These are phyloP conservation scores for Drosophila eugracilis DNA, from an alignment of 1,140 invertebrate genomes.

Conservation along the genomic window DNA sequence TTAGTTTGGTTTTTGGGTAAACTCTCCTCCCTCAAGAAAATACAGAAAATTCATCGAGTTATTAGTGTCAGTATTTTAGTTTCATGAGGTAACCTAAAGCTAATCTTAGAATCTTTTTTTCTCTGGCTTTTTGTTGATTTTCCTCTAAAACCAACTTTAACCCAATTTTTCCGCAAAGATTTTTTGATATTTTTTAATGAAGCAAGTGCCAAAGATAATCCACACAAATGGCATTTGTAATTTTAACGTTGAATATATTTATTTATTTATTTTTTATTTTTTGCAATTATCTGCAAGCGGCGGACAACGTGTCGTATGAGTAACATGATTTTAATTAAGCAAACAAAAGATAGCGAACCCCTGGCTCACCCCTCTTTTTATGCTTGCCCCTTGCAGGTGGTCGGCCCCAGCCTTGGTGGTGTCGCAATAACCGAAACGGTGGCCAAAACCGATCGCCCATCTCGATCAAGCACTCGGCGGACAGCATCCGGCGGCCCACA, in stretches of 20 bases:
- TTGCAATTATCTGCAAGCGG: conserved; percentile 56
- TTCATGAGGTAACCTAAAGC: conserved; percentile 33
- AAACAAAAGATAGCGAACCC: conserved; percentile 43
- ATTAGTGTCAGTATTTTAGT: conserved; percentile 7
- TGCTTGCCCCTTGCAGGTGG: conserved; percentile 57
- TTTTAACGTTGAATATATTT: conserved; percentile 32
- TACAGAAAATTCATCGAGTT: conserved; percentile 32
- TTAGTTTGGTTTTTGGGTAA: conserved; percentile 19
- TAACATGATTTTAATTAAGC: conserved; percentile 80
- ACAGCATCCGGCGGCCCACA: conserved; percentile 86
- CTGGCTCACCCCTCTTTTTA: conserved; percentile 2
- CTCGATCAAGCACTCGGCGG: conserved; percentile 82
- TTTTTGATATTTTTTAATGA: not conserved
- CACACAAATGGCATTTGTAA: conserved; percentile 7
- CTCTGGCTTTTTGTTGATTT: not conserved
- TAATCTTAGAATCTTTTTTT: too few relatives aligned
- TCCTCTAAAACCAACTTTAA: not conserved
- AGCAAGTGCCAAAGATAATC: conserved; percentile 1
- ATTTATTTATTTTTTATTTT: too few relatives aligned
- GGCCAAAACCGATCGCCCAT: conserved; percentile 78
- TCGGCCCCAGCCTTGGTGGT: conserved; percentile 84
- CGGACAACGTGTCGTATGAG: conserved; percentile 67
- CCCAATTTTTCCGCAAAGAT: not conserved
- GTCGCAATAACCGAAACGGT: conserved; percentile 82
- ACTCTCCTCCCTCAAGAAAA: conserved; percentile 4